Percentiles rank a stretch among this genome's conserved stretches.
Evolutionary conservation across 1,140 invertebrate genomes (phyloP).

Genomic region (Rhagoletis zephyria): DNA sequence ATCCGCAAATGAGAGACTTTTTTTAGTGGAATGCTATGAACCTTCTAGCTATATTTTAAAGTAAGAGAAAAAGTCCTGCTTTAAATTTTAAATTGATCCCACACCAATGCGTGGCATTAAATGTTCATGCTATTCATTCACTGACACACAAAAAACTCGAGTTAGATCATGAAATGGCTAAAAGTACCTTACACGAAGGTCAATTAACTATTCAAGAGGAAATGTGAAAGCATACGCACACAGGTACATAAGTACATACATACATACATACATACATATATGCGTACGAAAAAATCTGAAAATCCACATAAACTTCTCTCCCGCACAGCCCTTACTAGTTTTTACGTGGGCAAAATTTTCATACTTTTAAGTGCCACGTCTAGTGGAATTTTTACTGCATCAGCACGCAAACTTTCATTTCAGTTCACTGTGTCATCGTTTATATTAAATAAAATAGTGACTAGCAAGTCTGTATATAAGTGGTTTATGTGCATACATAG

Average conservation of each 20-base stretch:
- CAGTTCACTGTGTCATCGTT: constrained; percentile 45
- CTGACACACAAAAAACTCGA: not conserved
- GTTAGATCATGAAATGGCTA: not conserved
- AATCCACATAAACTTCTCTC: not conserved
- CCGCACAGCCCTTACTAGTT: not conserved
- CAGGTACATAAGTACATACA: not conserved
- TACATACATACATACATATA: not conserved
- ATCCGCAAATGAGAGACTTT: no score
- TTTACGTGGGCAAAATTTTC: not conserved
- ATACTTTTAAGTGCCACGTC: constrained; percentile 17
- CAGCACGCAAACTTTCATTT: constrained; percentile 34
- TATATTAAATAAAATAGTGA: not conserved
- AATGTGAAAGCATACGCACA: not conserved
- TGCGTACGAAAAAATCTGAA: not conserved
- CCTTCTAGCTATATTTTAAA: no score
- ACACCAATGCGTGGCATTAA: not conserved
- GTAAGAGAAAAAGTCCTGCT: no score
- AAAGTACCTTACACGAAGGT: not conserved
- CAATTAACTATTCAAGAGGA: constrained; percentile 26
- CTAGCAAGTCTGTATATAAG: not conserved
- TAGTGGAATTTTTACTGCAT: constrained; percentile 20
- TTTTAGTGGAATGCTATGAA: no score
- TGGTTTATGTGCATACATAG: not conserved
- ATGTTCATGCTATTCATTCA: not conserved
- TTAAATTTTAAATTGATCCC: not conserved